A percentile compares a stretch with the other conserved stretches of the same genome.
These are phyloP conservation scores for Martes martes DNA, from an alignment of 2,113 vertebrate genomes.

Conservation along the genomic window DNA sequence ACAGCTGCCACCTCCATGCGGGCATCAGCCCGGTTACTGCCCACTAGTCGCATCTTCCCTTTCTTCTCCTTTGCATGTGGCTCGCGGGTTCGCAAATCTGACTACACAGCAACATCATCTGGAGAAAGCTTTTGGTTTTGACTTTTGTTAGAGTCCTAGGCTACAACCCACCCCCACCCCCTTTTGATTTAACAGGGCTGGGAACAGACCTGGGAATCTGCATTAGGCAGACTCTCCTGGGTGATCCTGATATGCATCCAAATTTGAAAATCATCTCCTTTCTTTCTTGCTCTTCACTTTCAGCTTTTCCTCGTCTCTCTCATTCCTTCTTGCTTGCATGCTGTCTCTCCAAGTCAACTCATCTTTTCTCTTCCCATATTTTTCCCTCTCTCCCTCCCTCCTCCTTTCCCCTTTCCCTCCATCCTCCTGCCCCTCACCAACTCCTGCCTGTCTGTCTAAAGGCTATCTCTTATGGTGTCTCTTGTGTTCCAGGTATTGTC, in stretches of 20 bases:
- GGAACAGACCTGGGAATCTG: not conserved
- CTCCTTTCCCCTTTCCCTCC: not conserved
- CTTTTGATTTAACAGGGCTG: not conserved
- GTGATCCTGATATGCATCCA: not conserved
- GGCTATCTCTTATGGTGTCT: not conserved
- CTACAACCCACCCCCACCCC: too few species aligned
- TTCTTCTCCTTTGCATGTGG: not conserved
- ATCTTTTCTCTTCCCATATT: not conserved
- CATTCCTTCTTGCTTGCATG: not conserved
- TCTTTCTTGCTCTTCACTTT: not conserved
- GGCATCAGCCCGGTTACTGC: not conserved
- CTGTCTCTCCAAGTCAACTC: not conserved
- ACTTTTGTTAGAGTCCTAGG: not conserved
- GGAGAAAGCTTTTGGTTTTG: not conserved
- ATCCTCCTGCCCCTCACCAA: not conserved
- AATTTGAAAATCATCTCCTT: not conserved
- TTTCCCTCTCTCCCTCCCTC: rapidly evolving
- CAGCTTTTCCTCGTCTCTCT: not conserved
- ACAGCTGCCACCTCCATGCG: rapidly evolving
- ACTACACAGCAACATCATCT: not conserved
- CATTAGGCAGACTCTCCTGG: not conserved
- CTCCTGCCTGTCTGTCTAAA: not conserved
- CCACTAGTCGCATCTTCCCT: not conserved
- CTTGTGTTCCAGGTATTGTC: not conserved
- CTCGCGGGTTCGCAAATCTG: not conserved